Base-by-base conservation (phyloP, 2,888 invertebrate species). In the Cephus runcator region DNA sequence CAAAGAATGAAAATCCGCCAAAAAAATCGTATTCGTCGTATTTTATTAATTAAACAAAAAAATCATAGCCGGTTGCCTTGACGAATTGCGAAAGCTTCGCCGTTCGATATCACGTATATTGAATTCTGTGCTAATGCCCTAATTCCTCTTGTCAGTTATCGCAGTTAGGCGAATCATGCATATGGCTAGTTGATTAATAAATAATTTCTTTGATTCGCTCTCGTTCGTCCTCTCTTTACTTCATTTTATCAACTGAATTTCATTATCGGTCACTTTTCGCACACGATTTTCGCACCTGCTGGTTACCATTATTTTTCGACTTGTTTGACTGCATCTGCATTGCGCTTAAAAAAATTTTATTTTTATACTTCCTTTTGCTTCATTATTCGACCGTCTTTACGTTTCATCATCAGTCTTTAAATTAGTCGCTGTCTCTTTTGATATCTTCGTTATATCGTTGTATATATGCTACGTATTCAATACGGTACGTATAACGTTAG, bases 91-190 rank as follows among this genome's bases (percentile, higher is more conserved):
- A 56, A 23, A 56, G 56, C 56, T 56, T 56, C 56, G 56, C 23
- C 9, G 23, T 23, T 15, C 56, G 23, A 56, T 15, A 23, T 56
- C 56, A 1, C 23, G 15, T 15, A 40, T 15, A 40, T 40, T 40
- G 15, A 40, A 9, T 23, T 23, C 56, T 56, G 23, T 56, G 56
- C 56, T 56, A 1, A 23, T 56, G 56, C 9, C 56, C 56, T 56
- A 23, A 56, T 23, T 56, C 9, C 23, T 23, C 15, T 23, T 56
- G 9, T 1, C 15, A 15, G 15, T 9, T 56, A 1, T 56, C 23
- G 23, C 56, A 23, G 2, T 56, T 83, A 83, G 79, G 77, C 79
- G n/a, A 76, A 76, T 77, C 78, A 83, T 81, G 83, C 83, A 81
- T 83, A 76, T 36, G 76, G 73, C 56, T 56, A 9, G 15, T 23